Conservation (phyloP, 23 tunicate species). For the Halocynthia aurantium region DNA sequence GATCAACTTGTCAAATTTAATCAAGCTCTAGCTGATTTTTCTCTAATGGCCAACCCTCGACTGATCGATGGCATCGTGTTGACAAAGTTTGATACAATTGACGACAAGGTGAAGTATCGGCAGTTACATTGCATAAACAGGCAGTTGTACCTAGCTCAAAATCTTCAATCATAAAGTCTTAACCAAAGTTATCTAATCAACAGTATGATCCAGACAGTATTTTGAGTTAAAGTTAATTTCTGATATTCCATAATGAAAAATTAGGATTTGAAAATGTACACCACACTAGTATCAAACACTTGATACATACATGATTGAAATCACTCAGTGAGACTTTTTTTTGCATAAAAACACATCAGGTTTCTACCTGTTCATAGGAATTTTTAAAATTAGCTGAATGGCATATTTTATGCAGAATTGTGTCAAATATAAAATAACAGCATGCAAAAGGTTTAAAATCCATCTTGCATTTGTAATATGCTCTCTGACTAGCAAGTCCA, state of each 20-base stretch:
- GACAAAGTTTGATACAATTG: constrained; percentile 98
- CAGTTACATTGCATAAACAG: not conserved
- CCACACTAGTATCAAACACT: not conserved
- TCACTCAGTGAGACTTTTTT: too few species aligned
- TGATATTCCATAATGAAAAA: not conserved
- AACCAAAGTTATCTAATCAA: too few species aligned
- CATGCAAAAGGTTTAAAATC: too few species aligned
- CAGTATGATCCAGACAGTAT: not conserved
- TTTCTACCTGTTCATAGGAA: too few species aligned
- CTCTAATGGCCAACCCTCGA: constrained; percentile 68
- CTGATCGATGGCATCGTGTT: constrained; percentile 96
- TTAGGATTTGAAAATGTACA: not conserved
- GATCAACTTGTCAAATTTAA: constrained; percentile 97
- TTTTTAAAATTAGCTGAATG: too few species aligned
- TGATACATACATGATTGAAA: too few species aligned
- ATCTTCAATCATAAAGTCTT: not conserved
- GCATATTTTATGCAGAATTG: too few species aligned
- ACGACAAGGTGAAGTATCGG: constrained; percentile 66
- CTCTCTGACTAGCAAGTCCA: too few species aligned
- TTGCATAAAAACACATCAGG: too few species aligned
- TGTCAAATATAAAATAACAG: too few species aligned
- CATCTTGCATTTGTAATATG: too few species aligned
- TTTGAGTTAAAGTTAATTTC: not conserved
- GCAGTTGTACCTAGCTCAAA: not conserved
- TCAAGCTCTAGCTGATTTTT: constrained; percentile 94